A percentile compares a stretch with the other conserved stretches of the same genome.
Evolutionary conservation across 92 coral and sea anemone species (phyloP).

Genomic region (Virgularia gustaviana): DNA sequence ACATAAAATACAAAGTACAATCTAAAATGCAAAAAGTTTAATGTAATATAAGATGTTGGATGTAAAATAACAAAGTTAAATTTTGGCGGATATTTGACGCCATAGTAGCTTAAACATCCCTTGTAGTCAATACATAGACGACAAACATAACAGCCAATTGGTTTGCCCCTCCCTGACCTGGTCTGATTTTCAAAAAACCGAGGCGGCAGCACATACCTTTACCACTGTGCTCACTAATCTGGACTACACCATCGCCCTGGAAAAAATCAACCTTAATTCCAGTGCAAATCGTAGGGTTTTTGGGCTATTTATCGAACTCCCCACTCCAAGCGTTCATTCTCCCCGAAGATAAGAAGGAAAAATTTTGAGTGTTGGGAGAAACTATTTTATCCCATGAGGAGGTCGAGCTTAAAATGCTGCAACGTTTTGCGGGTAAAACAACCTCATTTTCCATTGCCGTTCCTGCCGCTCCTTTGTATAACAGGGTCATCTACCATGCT

Average conservation of each 20-base stretch:
- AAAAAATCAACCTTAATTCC: conserved; percentile 50
- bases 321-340: conserved; percentile 45
- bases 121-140: conserved; percentile 58
- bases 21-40: no score
- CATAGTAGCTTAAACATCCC: conserved; percentile 44
- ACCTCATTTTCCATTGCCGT: conserved; percentile 61
- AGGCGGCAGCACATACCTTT: conserved; percentile 54
- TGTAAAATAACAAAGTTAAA: no score
- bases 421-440: conserved; percentile 56
- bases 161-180: conserved; percentile 20
- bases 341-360: conserved; percentile 54
- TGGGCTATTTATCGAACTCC: conserved; percentile 56
- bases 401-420: conserved; percentile 32
- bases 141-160: conserved; percentile 59
- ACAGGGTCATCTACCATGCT: conserved; percentile 39
- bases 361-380: conserved; percentile 49
- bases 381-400: conserved; percentile 25
- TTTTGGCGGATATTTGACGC: no score
- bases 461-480: conserved; percentile 46
- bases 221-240: conserved; percentile 46
- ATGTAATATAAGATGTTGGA: no score
- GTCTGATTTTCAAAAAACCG: conserved; percentile 39
- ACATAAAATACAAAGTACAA: no score
- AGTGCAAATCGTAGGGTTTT: conserved; percentile 46
- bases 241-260: conserved; percentile 59